phyloP scores from a whole-genome alignment of 2,888 invertebrate genomes.

The Acanthosoma haemorrhoidale region DNA sequence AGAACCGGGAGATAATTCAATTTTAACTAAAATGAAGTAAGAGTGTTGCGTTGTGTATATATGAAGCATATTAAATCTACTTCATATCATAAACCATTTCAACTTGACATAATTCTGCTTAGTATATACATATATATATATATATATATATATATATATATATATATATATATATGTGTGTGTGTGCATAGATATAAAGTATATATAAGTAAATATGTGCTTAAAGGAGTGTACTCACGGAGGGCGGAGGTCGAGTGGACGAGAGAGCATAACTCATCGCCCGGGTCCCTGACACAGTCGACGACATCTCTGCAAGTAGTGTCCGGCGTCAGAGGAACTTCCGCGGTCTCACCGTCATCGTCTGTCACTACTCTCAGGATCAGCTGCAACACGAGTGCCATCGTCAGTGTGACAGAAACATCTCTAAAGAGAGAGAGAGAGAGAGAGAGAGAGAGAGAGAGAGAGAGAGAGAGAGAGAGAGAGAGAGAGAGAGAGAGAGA shows the following conservation, averaged over 20 bases:
- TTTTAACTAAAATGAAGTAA: too few species aligned
- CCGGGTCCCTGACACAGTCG: slow-evolving; percentile 62
- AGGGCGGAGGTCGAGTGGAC: slow-evolving; percentile 49
- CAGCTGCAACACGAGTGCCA: slow-evolving; percentile 56
- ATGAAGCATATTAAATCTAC: too few species aligned
- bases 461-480: too few species aligned
- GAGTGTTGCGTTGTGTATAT: too few species aligned
- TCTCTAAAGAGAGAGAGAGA: too few species aligned
- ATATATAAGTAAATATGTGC: not conserved
- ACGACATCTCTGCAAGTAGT: slow-evolving; percentile 60
- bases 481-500: too few species aligned
- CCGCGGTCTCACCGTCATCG: slow-evolving; percentile 51
- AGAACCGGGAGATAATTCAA: too few species aligned
- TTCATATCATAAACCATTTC: too few species aligned
- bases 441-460: too few species aligned
- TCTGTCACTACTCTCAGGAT: slow-evolving; percentile 61
- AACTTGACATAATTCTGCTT: too few species aligned
- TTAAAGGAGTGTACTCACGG: not conserved
- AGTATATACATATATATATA: too few species aligned
- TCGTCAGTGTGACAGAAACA: too few species aligned
- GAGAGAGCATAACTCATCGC: slow-evolving; percentile 59
- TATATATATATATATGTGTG: not conserved
- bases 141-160: not conserved
- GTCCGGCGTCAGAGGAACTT: slow-evolving; percentile 61
- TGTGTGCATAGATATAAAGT: not conserved